Conservation (phyloP, 2,797 vertebrate genomes). For the Emydoidea blandingii region DNA sequence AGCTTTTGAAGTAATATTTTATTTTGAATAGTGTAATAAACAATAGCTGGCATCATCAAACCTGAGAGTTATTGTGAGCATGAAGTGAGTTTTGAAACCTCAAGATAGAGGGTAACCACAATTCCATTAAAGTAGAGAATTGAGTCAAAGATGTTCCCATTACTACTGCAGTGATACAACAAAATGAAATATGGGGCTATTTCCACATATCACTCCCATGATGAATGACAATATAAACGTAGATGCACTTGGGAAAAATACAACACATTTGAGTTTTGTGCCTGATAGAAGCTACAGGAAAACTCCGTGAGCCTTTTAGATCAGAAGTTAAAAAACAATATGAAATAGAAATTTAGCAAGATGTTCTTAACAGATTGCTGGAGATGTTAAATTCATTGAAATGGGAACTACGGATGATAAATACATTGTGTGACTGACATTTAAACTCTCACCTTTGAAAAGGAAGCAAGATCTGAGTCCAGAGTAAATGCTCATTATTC, state of each 20-base stretch:
- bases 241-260: slow-evolving; percentile 49
- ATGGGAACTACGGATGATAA: not conserved
- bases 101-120: slow-evolving; percentile 61
- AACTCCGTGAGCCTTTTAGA: slow-evolving; percentile 23
- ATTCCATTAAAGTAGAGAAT: slow-evolving; percentile 71
- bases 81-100: slow-evolving; percentile 77
- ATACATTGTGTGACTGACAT: not conserved
- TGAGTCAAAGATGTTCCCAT: slow-evolving; percentile 72
- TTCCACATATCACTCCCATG: slow-evolving; percentile 49
- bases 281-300: not conserved
- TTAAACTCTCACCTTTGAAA: not conserved
- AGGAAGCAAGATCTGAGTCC: not conserved
- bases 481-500: not conserved
- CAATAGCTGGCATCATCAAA: slow-evolving; percentile 75
- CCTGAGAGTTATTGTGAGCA: slow-evolving; percentile 73
- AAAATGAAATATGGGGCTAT: slow-evolving; percentile 64
- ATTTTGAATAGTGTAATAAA: slow-evolving; percentile 77
- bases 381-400: not conserved
- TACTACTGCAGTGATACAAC: slow-evolving; percentile 42
- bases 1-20: slow-evolving; percentile 74
- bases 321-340: slow-evolving; percentile 16
- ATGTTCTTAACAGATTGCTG: slow-evolving; percentile 21
- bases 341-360: slow-evolving; percentile 30
- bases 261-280: slow-evolving; percentile 19
- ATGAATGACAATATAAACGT: slow-evolving; percentile 37